phyloP scores from a whole-genome alignment of 2,888 invertebrate genomes.

The Smittia aterrima region DNA sequence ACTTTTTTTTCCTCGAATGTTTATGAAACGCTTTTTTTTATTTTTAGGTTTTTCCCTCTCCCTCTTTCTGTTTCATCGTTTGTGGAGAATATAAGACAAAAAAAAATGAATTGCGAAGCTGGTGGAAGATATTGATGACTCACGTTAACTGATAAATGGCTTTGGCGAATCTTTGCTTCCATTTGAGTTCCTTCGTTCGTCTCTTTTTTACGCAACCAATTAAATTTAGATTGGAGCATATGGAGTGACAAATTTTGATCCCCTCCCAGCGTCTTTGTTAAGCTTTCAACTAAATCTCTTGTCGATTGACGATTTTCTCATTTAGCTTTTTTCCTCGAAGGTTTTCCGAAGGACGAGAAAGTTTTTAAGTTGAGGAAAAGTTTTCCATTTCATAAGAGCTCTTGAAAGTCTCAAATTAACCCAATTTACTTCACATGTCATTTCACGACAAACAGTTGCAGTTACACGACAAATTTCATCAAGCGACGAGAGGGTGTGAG shows the following conservation, averaged over 20 bases:
- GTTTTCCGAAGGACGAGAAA: too few relatives aligned
- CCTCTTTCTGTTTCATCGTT: not conserved
- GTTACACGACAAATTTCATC: constrained; percentile 35
- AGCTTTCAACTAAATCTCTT: constrained; percentile 1
- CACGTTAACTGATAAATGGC: constrained; percentile 37
- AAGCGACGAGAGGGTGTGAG: not conserved
- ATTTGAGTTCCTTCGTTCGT: not conserved
- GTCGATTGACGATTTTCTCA: not conserved
- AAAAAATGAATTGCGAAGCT: not conserved
- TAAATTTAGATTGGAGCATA: constrained; percentile 24
- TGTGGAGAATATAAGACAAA: not conserved
- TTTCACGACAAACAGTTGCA: constrained; percentile 28
- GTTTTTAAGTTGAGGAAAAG: not conserved
- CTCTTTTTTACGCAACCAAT: not conserved
- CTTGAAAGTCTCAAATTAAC: constrained; percentile 31
- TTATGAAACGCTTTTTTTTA: constrained; percentile 11
- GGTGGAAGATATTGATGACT: constrained; percentile 31
- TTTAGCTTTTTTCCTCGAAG: not conserved
- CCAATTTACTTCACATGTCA: constrained; percentile 39
- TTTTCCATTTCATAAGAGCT: constrained; percentile 10
- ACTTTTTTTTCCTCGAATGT: not conserved
- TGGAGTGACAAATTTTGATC: not conserved
- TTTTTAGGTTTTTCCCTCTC: constrained; percentile 23
- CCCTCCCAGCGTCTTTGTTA: not conserved
- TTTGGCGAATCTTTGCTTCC: constrained; percentile 3